Conservation (phyloP, 2,888 invertebrate genomes). For the Camptogramma bilineatum region DNA sequence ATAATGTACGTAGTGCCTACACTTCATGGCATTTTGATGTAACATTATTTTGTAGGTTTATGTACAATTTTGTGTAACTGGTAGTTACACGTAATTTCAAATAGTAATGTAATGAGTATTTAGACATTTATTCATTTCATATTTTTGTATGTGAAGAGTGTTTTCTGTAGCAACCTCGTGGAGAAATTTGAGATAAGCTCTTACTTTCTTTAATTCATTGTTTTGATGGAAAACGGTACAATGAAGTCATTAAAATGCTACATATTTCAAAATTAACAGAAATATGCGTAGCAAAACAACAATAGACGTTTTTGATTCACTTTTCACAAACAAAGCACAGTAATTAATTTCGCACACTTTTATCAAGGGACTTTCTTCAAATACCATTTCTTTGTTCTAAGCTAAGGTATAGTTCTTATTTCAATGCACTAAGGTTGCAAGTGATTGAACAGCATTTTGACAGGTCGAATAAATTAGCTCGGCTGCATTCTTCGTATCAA, state of each 20-base stretch:
- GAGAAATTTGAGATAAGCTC: conserved; percentile 22
- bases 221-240: conserved; percentile 38
- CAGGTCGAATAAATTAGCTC: conserved; percentile 45
- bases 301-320: conserved; percentile 42
- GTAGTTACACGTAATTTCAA: too few relatives aligned
- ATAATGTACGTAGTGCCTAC: too few relatives aligned
- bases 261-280: conserved; percentile 38
- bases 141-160: not conserved
- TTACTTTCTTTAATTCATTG: conserved; percentile 39
- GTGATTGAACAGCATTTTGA: conserved; percentile 28
- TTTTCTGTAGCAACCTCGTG: conserved; percentile 1
- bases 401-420: conserved; percentile 32
- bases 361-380: conserved; percentile 39
- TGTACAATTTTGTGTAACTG: too few relatives aligned
- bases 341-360: conserved; percentile 52
- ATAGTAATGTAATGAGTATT: too few relatives aligned
- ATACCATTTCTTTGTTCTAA: not conserved
- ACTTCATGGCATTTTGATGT: too few relatives aligned
- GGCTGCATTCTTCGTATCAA: conserved; percentile 48
- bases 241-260: conserved; percentile 42
- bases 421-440: conserved; percentile 33
- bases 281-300: conserved; percentile 42
- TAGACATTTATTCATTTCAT: conserved; percentile 10
- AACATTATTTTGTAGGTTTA: too few relatives aligned
- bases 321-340: conserved; percentile 45